Evolutionary conservation across 2,797 vertebrate species (phyloP).

Genomic region (Heteromormyrus szaboi): DNA sequence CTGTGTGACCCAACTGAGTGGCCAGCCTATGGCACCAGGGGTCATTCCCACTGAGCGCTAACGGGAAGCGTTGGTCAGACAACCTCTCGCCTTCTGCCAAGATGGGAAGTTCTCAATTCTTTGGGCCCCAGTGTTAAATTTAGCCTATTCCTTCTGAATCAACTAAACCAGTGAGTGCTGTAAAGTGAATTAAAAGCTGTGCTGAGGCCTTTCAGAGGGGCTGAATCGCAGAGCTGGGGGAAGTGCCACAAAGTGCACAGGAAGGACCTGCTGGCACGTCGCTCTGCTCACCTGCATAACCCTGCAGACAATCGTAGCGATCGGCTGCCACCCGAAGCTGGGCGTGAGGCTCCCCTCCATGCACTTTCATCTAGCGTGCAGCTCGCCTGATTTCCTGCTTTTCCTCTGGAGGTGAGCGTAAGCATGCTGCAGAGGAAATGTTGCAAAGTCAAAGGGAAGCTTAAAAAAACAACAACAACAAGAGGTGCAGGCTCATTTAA

Average conservation of each 20-base stretch:
- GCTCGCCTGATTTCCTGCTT: constrained; percentile 26
- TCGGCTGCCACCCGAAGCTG: constrained; percentile 26
- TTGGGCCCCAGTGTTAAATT: constrained; percentile 28
- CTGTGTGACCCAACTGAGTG: constrained; percentile 4
- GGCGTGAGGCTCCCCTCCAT: constrained; percentile 35
- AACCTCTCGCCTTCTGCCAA: constrained; percentile 7
- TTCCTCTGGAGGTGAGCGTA: constrained; percentile 6
- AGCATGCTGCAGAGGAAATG: constrained; percentile 13
- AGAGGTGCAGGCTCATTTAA: background rate
- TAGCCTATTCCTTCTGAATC: constrained; percentile 32
- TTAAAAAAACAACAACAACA: background rate
- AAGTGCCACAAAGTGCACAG: constrained; percentile 27
- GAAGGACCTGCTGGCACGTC: constrained; percentile 33
- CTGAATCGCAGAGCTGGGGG: constrained; percentile 14
- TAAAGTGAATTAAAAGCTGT: constrained; percentile 40
- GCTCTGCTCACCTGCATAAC: constrained; percentile 27
- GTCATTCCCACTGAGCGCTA: background rate
- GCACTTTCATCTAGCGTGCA: constrained; percentile 37
- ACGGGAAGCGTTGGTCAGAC: constrained; percentile 31
- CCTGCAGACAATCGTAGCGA: constrained; percentile 28
- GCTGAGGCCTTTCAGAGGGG: constrained; percentile 31
- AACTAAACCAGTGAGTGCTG: constrained; percentile 44
- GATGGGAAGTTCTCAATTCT: constrained; percentile 24
- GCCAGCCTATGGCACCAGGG: constrained; percentile 13
- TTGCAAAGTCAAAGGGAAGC: constrained; percentile 12